A percentile compares a stretch with the other conserved stretches of the same genome.
Evolutionary conservation across 2,113 vertebrate genomes (phyloP).

Genomic region (Cavia aperea): DNA sequence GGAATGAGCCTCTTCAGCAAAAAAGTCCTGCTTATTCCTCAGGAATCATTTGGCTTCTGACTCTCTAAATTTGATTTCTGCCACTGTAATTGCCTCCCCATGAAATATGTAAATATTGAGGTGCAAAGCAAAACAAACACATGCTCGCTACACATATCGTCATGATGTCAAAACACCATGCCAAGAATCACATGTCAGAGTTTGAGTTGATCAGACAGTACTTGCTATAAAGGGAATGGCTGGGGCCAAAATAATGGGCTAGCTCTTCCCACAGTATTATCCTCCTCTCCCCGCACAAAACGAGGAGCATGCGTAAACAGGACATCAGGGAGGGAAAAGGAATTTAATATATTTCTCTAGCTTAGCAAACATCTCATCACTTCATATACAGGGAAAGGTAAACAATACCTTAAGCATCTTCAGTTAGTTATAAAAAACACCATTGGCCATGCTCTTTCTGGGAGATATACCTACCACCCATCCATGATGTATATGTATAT

Average conservation of each 20-base stretch:
- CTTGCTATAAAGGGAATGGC: background rate
- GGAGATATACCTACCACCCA: background rate
- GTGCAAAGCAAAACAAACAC: constrained; percentile 21
- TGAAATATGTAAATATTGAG: constrained; percentile 16
- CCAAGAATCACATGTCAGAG: background rate
- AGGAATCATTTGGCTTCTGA: constrained; percentile 65
- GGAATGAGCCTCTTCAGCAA: constrained; percentile 48
- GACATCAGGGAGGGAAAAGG: background rate
- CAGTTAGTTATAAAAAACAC: background rate
- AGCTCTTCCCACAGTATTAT: background rate
- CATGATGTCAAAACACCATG: background rate
- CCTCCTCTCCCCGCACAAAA: background rate
- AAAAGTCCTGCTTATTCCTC: constrained; percentile 62
- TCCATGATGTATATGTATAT: background rate
- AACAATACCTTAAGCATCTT: background rate
- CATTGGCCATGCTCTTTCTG: background rate
- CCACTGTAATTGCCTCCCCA: background rate
- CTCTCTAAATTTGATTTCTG: constrained; percentile 37
- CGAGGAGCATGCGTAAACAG: background rate
- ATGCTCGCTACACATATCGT: background rate
- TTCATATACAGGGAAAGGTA: background rate
- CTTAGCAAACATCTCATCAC: constrained; percentile 1
- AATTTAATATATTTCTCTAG: background rate
- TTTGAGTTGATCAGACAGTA: background rate
- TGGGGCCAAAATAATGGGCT: background rate